Percentiles rank a stretch among this genome's conserved stretches.
Conservation (phyloP, 2,888 invertebrate species). For the Epinotia ramella region DNA sequence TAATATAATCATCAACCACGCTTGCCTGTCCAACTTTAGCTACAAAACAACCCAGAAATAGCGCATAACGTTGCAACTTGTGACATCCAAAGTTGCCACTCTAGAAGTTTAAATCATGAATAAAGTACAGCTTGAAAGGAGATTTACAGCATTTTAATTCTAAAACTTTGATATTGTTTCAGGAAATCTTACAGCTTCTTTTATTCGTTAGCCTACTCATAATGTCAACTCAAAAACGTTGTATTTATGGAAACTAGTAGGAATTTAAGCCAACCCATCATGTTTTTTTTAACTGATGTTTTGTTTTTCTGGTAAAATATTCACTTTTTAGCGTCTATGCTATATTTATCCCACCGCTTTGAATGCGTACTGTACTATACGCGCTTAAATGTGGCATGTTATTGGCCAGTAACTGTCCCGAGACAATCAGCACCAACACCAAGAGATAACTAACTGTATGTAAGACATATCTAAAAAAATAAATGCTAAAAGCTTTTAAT, state of each 20-base stretch:
- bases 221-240: neutral
- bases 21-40: neutral
- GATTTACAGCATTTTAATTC: conserved; percentile 9
- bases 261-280: neutral
- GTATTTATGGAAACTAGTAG: neutral
- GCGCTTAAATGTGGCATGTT: no score
- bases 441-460: no score
- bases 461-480: neutral
- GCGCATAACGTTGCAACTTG: conserved; percentile 1
- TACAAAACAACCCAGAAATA: conserved; percentile 12
- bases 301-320: no score
- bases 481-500: neutral
- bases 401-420: no score
- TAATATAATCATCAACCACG: neutral
- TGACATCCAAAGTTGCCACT: conserved; percentile 10
- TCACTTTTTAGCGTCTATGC: no score
- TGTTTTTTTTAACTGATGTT: neutral
- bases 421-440: no score
- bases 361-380: no score
- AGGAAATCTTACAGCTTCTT: neutral
- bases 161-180: neutral
- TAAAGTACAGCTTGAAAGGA: conserved; percentile 5
- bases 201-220: neutral
- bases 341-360: no score
- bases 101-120: conserved; percentile 15